Percentiles rank a stretch among this genome's conserved stretches.
Evolutionary conservation across 1,140 invertebrate genomes (phyloP).

Genomic region (Papilio xuthus): DNA sequence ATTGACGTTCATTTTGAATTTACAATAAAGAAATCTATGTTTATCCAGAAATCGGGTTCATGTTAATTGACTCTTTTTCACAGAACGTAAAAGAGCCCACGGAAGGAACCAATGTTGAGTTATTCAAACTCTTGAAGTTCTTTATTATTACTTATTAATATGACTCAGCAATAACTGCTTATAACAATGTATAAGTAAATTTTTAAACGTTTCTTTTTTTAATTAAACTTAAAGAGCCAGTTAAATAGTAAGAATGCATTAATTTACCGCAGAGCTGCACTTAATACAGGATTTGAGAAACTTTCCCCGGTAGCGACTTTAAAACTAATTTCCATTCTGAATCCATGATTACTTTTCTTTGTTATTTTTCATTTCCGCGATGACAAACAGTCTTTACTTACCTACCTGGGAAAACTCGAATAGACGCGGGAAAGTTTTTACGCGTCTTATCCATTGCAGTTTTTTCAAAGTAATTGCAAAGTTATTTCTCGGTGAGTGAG

Average conservation of each 20-base stretch:
- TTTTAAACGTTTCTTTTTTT: slow-evolving; percentile 18
- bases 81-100: background rate
- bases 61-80: background rate
- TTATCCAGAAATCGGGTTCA: background rate
- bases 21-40: background rate
- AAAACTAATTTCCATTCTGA: slow-evolving; percentile 38
- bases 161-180: background rate
- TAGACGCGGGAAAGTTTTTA: slow-evolving; percentile 33
- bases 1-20: background rate
- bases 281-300: slow-evolving; percentile 39
- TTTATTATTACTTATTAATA: background rate
- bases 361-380: slow-evolving; percentile 39
- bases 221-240: slow-evolving; percentile 34
- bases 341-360: slow-evolving; percentile 39
- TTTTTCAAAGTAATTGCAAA: slow-evolving; percentile 34
- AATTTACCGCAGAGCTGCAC: slow-evolving; percentile 36
- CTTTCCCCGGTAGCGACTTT: slow-evolving; percentile 36
- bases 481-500: slow-evolving; percentile 27
- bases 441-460: slow-evolving; percentile 33
- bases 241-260: slow-evolving; percentile 34
- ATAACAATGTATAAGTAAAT: background rate
- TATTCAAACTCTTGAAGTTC: background rate
- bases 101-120: background rate
- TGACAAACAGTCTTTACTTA: slow-evolving; percentile 38
- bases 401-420: slow-evolving; percentile 35